Evolutionary conservation across 1,140 invertebrate species (phyloP), one percentile per base, ranked within the genome.

Genomic region (Cylas formicarius): DNA sequence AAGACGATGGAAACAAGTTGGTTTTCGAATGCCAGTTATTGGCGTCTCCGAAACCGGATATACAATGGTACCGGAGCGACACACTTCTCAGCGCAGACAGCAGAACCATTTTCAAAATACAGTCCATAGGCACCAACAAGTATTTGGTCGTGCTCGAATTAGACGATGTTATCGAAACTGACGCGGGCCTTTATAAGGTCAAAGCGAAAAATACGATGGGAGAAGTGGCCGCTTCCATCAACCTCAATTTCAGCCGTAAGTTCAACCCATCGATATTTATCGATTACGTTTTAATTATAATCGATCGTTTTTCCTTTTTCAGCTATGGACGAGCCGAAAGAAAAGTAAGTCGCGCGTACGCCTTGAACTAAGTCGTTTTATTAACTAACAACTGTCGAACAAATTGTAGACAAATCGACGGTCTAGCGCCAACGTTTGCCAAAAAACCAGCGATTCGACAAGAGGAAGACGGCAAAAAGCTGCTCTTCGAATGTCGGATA

Each of bases 211-310:
- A 97, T 71, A 91, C 89, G 70, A 88, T 90, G 74, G 94, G 94
- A 63, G 93, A 97, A 77, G 92, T 97, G 62, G 86, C 92, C 45
- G 93, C 93, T 52, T 96, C 92, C 58, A 97, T 98, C 69, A 97
- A 96, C 69, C 81, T 98, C 62, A 97, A 97, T 77, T 97, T 98
- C 69, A 93, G 90, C 69, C 90, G 91, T 96, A 73, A 92, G 90
- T 92, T 36, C 16, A 0, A 35, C 14, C 40, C 28, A 2, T 10
- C 11, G 13, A n/a, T 17, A 21, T 14, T 7, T 29, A 8, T 4
- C 24, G 5, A 22, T 19, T 14, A 20, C 13, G n/a, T 41, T 28
- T 29, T n/a, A 8, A 14, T 28, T 40, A 7, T 11, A 27, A n/a
- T 3, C n/a, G 38, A 44, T 44, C 16, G 9, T 27, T 14, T 54